These are phyloP conservation scores for Brachirus orientalis DNA, from an alignment of 2,113 vertebrate species.

Conservation along the genomic window DNA sequence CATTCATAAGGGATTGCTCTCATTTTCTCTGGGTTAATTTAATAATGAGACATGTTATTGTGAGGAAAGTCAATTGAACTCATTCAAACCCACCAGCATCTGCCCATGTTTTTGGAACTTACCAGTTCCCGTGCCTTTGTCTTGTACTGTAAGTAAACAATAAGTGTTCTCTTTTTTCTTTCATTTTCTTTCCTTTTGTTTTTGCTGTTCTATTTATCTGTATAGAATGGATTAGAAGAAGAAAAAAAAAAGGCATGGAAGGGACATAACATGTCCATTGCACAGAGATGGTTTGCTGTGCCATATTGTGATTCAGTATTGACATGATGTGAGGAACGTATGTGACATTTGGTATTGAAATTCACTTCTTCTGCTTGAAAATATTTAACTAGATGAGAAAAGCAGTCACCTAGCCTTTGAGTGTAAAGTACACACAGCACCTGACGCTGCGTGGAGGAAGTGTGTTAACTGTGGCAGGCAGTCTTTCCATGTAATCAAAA, in stretches of 20 bases:
- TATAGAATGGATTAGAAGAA: slow-evolving; percentile 11
- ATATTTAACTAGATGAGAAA: slow-evolving; percentile 25
- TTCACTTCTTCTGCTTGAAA: background rate
- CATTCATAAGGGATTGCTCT: background rate
- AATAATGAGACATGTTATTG: too few relatives aligned
- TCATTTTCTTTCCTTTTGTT: background rate
- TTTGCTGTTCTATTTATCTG: too few relatives aligned
- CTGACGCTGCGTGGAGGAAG: slow-evolving; percentile 44
- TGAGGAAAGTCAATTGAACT: background rate
- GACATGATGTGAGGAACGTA: background rate
- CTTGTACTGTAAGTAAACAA: slow-evolving; percentile 38
- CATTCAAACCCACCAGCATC: background rate
- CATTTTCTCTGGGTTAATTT: too few relatives aligned
- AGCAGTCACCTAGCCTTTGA: background rate
- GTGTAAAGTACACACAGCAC: slow-evolving; percentile 2
- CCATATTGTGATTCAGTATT: slow-evolving; percentile 17
- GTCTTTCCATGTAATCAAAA: slow-evolving; percentile 85
- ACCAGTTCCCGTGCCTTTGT: slow-evolving; percentile 33
- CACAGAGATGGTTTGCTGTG: slow-evolving; percentile 13
- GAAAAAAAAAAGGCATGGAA: background rate
- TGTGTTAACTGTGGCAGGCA: slow-evolving; percentile 74
- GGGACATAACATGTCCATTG: slow-evolving; percentile 15
- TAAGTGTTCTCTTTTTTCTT: slow-evolving; percentile 10
- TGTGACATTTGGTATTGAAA: slow-evolving; percentile 11
- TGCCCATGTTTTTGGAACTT: slow-evolving; percentile 10